Percentiles rank a stretch among this genome's conserved stretches.
These are phyloP conservation scores for Prietella phreatophila DNA, from an alignment of 2,113 vertebrate genomes.

Conservation along the genomic window DNA sequence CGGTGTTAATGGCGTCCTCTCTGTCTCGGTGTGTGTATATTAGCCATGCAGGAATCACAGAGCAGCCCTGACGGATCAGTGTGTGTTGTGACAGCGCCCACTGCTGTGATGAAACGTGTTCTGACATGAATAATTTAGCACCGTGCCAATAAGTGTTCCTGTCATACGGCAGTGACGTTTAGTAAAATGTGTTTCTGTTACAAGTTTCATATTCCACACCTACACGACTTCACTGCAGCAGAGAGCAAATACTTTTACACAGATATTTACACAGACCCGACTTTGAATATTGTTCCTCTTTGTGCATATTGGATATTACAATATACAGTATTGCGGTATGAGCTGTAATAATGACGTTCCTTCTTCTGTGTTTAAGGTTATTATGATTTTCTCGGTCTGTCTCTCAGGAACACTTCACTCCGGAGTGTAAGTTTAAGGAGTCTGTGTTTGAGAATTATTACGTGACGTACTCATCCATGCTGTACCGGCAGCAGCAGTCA, in stretches of 20 bases:
- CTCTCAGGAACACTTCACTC: conserved; percentile 94
- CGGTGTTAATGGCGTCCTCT: neutral
- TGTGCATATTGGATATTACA: neutral
- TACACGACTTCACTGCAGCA: neutral
- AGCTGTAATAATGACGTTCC: neutral
- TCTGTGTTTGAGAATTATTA: conserved; percentile 99
- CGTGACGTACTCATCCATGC: conserved; percentile 97
- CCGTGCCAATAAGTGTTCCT: conserved; percentile 43
- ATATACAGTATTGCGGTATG: neutral
- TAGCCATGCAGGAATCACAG: conserved; percentile 18
- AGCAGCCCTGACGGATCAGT: conserved; percentile 23
- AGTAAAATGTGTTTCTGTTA: neutral
- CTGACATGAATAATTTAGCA: conserved; percentile 54
- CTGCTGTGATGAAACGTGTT: conserved; percentile 54
- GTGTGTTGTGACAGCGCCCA: conserved; percentile 17
- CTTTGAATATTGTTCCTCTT: neutral
- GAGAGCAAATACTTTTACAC: neutral
- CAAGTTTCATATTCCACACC: neutral
- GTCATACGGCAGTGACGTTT: conserved; percentile 24
- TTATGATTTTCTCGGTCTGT: neutral
- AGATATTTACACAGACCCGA: neutral
- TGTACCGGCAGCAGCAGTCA: conserved; percentile 96
- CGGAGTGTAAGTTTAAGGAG: conserved; percentile 99
- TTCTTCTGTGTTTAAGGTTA: neutral
- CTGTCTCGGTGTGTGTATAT: neutral